Evolutionary conservation across 2,888 invertebrate species (phyloP).

Genomic region (Sminthurides aquaticus): DNA sequence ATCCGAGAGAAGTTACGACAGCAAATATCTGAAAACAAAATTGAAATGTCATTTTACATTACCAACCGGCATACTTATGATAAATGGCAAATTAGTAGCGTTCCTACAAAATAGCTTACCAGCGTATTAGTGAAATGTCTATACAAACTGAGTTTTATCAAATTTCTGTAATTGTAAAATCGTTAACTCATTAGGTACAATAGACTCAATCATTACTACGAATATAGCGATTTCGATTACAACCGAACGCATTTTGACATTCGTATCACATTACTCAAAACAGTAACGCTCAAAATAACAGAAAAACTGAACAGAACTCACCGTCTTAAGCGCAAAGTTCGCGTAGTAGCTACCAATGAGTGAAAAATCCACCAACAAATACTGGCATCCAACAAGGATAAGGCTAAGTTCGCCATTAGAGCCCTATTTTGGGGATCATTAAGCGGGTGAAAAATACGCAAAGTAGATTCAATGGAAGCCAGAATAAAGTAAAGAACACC

Average conservation of each 20-base stretch:
- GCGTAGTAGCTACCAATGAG: constrained; percentile 77
- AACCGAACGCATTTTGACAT: too few species aligned
- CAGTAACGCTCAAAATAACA: too few species aligned
- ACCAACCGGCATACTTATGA: not conserved
- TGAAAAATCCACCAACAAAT: constrained; percentile 94
- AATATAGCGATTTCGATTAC: too few species aligned
- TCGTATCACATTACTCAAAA: too few species aligned
- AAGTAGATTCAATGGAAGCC: constrained; percentile 77
- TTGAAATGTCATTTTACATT: too few species aligned
- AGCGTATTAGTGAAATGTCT: constrained; percentile 90
- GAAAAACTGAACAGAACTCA: too few species aligned
- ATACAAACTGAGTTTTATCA: constrained; percentile 81
- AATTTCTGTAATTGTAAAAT: constrained; percentile 58
- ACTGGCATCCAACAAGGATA: constrained; percentile 74
- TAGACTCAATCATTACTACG: not conserved
- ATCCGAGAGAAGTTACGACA: constrained; percentile 79
- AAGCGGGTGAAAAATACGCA: constrained; percentile 62
- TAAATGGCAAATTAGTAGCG: too few species aligned
- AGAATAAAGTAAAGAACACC: constrained; percentile 76
- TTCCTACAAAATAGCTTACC: constrained; percentile 22
- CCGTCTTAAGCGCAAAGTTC: constrained; percentile 75
- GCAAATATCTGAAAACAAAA: constrained; percentile 60
- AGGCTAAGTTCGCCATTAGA: constrained; percentile 72
- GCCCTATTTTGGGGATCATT: constrained; percentile 58
- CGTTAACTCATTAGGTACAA: not conserved